Base-by-base conservation (phyloP, 2,113 vertebrate genomes). In the Ameiurus melas region DNA sequence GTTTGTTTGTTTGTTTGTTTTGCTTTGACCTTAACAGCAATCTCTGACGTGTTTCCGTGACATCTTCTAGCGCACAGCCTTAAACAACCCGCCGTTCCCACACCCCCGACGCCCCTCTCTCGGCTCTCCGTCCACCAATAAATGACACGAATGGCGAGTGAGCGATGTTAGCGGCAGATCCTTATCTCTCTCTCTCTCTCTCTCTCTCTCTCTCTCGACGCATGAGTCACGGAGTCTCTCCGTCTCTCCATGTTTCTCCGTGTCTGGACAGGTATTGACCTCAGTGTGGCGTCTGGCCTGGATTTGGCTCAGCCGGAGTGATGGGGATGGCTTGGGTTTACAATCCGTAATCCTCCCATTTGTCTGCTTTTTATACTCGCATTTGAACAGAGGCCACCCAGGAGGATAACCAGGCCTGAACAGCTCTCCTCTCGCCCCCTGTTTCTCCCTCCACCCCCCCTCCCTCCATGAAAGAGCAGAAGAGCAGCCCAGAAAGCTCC, bases 291-390 rank as follows among this genome's bases (percentile, higher is more conserved):
- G 62, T 91, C 90, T 91, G 83, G 83, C 77, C 57, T 91, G 88
- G 70, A 85, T 93, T 89, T 94, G 96, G 96, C 95, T 95, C 95
- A 93, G 95, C 95, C 96, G 95, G 95, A 96, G 95, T 93, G 83
- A 86, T 83, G 90, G 79, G 87, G 88, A 91, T 89, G 92, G 96
- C 96, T 96, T 96, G 96, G 96, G 97, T 98, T 98, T 98, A 97
- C 97, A 97, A 96, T 97, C 96, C 96, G 96, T 97, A 96, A 95
- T 98, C 96, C 97, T 96, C 95, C 95, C 97, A 97, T 97, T 97
- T 97, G 96, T 97, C 96, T 97, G 96, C 96, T 96, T 95, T 96
- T 94, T 96, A 96, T 96, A 94, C 95, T 97, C 94, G 94, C 94
- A 95, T 95, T 94, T 94, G 93, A 94, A 95, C 94, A 86, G 58